phyloP scores from a whole-genome alignment of 2,888 invertebrate species.

The Ophonus ardosiacus region DNA sequence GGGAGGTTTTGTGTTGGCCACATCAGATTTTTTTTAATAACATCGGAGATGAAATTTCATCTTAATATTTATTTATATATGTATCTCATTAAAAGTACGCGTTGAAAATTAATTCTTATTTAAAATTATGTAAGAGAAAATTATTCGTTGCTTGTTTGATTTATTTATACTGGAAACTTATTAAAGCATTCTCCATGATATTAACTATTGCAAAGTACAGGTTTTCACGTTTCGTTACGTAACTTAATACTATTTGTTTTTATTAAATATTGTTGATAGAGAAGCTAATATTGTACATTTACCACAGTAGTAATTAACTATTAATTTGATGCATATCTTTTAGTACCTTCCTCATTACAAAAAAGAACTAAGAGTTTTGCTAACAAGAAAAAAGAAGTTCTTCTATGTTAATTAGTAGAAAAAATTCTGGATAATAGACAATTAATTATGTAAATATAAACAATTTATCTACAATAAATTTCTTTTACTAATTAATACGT shows the following conservation, averaged over 20 bases:
- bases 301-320: background rate
- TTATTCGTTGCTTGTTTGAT: background rate
- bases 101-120: background rate
- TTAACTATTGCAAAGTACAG: background rate
- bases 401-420: background rate
- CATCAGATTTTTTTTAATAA: background rate
- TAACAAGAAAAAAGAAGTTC: background rate
- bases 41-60: background rate
- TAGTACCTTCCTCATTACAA: background rate
- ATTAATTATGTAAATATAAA: constrained; percentile 1
- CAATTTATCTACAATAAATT: constrained; percentile 15
- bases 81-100: background rate
- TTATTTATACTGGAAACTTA: background rate
- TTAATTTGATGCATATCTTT: background rate
- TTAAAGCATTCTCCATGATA: background rate
- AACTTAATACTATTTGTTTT: background rate
- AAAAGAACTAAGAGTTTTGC: background rate
- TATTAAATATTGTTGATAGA: background rate
- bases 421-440: background rate
- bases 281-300: background rate
- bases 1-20: no score
- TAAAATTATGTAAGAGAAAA: background rate
- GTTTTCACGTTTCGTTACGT: background rate
- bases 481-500: constrained; percentile 1
- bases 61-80: background rate